Percentiles rank a stretch among this genome's conserved stretches.
Conservation (phyloP, 2,888 invertebrate species). For the Gonocerus acuteangulatus region DNA sequence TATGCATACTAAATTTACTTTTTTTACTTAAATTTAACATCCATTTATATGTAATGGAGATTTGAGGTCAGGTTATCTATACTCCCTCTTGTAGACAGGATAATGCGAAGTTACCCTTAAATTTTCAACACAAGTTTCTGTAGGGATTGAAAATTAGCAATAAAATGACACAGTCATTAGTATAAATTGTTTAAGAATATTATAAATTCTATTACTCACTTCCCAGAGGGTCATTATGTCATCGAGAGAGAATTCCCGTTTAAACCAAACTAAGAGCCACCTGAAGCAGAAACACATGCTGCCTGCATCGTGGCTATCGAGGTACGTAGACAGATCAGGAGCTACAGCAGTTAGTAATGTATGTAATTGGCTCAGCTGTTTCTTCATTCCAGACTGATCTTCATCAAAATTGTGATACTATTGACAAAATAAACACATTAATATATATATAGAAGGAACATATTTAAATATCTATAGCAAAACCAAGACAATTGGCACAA, state of each 20-base stretch:
- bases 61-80: too few species aligned
- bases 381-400: slow-evolving; percentile 94
- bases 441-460: background rate
- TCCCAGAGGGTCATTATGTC: slow-evolving; percentile 93
- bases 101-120: too few species aligned
- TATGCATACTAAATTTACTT: too few species aligned
- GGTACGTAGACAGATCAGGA: slow-evolving; percentile 76
- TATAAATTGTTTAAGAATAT: background rate
- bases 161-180: too few species aligned
- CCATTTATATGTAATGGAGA: too few species aligned
- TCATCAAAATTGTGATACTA: slow-evolving; percentile 76
- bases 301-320: slow-evolving; percentile 78
- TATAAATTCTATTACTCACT: slow-evolving; percentile 46
- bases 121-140: too few species aligned
- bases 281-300: slow-evolving; percentile 99
- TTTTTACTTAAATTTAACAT: too few species aligned
- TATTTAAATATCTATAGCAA: background rate
- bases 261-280: slow-evolving; percentile 93
- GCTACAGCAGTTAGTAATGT: slow-evolving; percentile 72
- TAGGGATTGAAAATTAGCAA: too few species aligned
- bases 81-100: too few species aligned
- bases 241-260: slow-evolving; percentile 79
- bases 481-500: too few species aligned
- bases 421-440: slow-evolving; percentile 3
- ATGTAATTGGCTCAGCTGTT: slow-evolving; percentile 77